These are phyloP conservation scores for Bettongia penicillata DNA, from an alignment of 2,113 vertebrate species.

Conservation along the genomic window DNA sequence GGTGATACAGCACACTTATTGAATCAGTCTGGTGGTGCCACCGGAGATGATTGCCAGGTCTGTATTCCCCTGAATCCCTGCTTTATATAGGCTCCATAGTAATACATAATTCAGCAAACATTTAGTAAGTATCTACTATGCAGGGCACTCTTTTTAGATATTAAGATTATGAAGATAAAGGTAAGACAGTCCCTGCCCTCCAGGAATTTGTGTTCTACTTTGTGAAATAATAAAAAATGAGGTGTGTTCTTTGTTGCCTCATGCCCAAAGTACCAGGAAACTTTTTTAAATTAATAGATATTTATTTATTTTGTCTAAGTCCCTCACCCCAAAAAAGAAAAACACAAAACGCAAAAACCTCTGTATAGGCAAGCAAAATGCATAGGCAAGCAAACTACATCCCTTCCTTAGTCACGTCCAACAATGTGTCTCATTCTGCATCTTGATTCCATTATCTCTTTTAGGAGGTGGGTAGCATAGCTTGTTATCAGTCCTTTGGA, in stretches of 20 bases:
- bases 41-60: slow-evolving; percentile 87
- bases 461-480: neutral
- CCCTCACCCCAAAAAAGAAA: neutral
- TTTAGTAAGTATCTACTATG: neutral
- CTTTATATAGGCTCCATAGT: neutral
- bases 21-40: slow-evolving; percentile 81
- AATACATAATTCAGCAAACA: slow-evolving; percentile 35
- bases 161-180: neutral
- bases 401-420: neutral
- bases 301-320: neutral
- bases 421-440: neutral
- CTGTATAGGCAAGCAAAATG: neutral
- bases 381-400: neutral
- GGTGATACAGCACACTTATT: slow-evolving; percentile 82
- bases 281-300: neutral
- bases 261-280: neutral
- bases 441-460: neutral
- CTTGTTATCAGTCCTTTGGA: neutral
- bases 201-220: neutral
- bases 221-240: neutral
- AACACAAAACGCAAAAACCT: neutral
- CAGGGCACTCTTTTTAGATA: neutral
- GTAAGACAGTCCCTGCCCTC: neutral
- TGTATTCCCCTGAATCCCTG: slow-evolving; percentile 13
- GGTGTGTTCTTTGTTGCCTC: neutral